phyloP scores from a whole-genome alignment of 2,888 invertebrate genomes.

The Diarsia mendica region DNA sequence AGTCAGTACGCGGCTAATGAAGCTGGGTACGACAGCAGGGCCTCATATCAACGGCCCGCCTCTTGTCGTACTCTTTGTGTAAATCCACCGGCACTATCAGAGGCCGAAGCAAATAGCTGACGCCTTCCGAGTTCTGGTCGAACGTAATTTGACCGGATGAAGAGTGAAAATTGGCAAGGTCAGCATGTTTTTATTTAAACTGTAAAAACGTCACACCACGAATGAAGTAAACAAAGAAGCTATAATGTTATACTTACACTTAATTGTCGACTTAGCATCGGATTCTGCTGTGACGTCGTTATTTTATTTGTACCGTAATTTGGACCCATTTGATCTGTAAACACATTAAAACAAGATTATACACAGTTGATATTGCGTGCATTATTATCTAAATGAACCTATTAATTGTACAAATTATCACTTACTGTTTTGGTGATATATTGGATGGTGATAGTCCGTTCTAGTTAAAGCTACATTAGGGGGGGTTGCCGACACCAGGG shows the following conservation, averaged over 20 bases:
- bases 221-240: neutral
- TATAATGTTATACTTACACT: constrained; percentile 90
- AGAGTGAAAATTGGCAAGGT: neutral
- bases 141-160: neutral
- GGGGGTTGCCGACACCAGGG: constrained; percentile 95
- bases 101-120: neutral
- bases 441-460: constrained; percentile 88
- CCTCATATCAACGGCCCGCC: neutral
- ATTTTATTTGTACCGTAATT: constrained; percentile 90
- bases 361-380: neutral
- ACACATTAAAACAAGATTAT: constrained; percentile 16
- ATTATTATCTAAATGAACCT: neutral
- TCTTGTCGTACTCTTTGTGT: neutral
- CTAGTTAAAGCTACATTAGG: constrained; percentile 97
- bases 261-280: constrained; percentile 96
- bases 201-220: neutral
- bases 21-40: neutral
- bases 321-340: constrained; percentile 87
- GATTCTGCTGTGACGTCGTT: constrained; percentile 94
- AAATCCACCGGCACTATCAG: neutral
- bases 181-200: neutral
- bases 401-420: constrained; percentile 42
- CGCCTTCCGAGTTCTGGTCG: neutral
- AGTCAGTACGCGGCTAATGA: no score
- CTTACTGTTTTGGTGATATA: constrained; percentile 85